A percentile compares a stretch with the other conserved stretches of the same genome.
phyloP scores from a whole-genome alignment of 2,113 vertebrate species.

The Psammodynastes pulverulentus region DNA sequence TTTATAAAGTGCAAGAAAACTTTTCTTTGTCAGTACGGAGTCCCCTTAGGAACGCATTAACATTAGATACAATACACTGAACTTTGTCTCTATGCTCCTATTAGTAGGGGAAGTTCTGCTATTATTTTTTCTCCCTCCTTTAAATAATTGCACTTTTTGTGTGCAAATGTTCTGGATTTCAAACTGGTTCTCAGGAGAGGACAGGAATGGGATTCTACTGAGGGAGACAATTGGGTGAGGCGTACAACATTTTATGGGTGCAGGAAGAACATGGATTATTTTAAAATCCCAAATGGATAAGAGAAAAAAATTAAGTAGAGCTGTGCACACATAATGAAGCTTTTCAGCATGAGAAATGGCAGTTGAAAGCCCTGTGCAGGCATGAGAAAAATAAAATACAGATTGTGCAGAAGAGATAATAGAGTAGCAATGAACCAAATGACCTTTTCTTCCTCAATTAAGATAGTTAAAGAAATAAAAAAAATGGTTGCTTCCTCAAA shows the following conservation, averaged over 20 bases:
- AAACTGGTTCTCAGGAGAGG: background rate
- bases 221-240: background rate
- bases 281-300: background rate
- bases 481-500: background rate
- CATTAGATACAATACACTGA: background rate
- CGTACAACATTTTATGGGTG: background rate
- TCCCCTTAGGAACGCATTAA: slow-evolving; percentile 9
- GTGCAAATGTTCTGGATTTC: background rate
- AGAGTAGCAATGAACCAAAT: background rate
- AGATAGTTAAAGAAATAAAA: background rate
- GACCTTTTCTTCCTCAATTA: background rate
- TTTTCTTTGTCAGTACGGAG: background rate
- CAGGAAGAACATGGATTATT: background rate
- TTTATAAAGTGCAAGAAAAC: slow-evolving; percentile 2
- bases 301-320: background rate
- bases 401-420: background rate
- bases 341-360: background rate
- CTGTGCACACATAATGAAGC: background rate
- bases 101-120: background rate
- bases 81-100: background rate
- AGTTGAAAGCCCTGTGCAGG: background rate
- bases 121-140: background rate
- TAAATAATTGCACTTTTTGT: background rate
- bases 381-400: background rate
- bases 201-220: background rate